These are phyloP conservation scores for Caerostris extrusa DNA, from an alignment of 1,140 invertebrate genomes.

Conservation along the genomic window DNA sequence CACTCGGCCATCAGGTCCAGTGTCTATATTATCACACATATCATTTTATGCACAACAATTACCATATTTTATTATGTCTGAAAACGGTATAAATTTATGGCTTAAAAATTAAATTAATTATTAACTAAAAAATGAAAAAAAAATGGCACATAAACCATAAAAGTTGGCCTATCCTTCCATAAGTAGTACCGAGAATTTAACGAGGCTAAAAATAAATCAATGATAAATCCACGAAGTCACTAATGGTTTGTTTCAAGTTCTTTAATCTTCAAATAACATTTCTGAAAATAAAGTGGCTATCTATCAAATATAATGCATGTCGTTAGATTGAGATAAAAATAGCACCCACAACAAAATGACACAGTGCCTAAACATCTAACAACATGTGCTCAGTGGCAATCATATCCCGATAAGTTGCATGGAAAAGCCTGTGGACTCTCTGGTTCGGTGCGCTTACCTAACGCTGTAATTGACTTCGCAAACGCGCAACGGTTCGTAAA, in stretches of 20 bases:
- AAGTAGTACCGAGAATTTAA: no score
- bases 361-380: neutral
- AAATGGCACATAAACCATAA: neutral
- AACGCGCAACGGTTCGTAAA: conserved; percentile 1
- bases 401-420: neutral
- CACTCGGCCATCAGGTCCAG: no score
- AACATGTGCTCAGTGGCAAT: neutral
- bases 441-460: neutral
- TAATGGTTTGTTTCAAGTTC: neutral
- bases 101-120: no score
- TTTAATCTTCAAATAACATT: neutral
- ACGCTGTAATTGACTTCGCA: neutral
- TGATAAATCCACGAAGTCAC: no score
- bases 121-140: neutral
- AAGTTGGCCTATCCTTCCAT: no score
- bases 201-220: no score
- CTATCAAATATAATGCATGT: neutral
- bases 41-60: no score
- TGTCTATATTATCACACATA: no score
- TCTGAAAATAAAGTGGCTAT: neutral
- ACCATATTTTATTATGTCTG: no score
- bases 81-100: no score
- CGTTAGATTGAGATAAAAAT: neutral
- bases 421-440: neutral
- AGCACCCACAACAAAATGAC: neutral